These are phyloP conservation scores for Drosophila kurseongensis DNA, from an alignment of 1,140 invertebrate species.

Conservation along the genomic window DNA sequence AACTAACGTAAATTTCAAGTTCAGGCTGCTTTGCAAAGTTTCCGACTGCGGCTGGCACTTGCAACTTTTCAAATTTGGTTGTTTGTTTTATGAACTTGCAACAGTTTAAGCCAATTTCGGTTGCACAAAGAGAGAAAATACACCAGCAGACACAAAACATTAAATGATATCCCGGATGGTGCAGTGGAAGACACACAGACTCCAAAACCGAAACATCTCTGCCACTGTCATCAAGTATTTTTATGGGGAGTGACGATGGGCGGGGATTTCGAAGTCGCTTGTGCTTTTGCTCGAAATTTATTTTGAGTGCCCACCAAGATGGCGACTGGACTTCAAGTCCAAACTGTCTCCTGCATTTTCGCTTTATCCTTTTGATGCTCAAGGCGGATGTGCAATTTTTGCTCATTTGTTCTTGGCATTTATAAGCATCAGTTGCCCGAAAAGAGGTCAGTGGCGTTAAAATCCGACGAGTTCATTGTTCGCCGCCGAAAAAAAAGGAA, in stretches of 20 bases:
- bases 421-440: conserved; percentile 31
- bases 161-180: conserved; percentile 38
- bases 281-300: conserved; percentile 34
- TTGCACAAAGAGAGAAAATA: conserved; percentile 10
- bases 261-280: conserved; percentile 6
- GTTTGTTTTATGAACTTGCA: conserved; percentile 72
- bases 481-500: conserved; percentile 3
- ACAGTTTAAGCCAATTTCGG: conserved; percentile 67
- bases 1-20: conserved; percentile 73
- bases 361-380: conserved; percentile 41
- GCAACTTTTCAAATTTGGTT: conserved; percentile 69
- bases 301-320: conserved; percentile 55
- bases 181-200: conserved; percentile 6
- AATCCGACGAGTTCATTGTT: conserved; percentile 44
- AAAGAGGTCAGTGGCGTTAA: conserved; percentile 47
- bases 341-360: conserved; percentile 52
- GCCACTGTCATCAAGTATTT: conserved; percentile 42
- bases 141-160: conserved; percentile 23
- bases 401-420: conserved; percentile 59
- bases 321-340: conserved; percentile 42
- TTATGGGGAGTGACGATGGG: conserved; percentile 17
- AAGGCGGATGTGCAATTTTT: conserved; percentile 60
- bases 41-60: conserved; percentile 46
- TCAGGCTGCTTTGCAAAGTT: conserved; percentile 53
- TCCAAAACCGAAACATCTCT: conserved; percentile 34